Base-by-base conservation (phyloP, 2,888 invertebrate genomes). In the Phortica okadai region DNA sequence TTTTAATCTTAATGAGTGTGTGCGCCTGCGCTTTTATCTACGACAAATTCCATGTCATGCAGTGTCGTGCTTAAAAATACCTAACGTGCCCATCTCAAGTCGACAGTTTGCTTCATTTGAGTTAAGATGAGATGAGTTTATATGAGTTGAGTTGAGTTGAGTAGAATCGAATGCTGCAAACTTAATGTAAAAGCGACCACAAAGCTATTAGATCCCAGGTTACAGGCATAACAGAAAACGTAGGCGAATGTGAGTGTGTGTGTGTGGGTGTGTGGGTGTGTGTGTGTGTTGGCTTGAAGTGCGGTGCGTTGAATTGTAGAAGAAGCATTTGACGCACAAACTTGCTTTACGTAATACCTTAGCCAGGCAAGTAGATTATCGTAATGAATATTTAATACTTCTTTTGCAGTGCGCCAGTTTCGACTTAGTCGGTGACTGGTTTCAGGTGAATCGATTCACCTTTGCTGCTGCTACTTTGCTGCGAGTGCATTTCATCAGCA, bases 351-450 rank as follows among this genome's bases (percentile, higher is more conserved):
- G 14, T 44, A 67, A 67, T 67, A 44, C 41, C 42, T 67, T 67
- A 14, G 54, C 70, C 56, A 54, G 33, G 70, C 54, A 72, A 72
- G 86, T 83, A 78, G 83, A 84, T 87, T 84, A 83, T 82, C 82
- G 86, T 85, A 85, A 85, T 85, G 85, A 85, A 85, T 85, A 87
- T 85, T 87, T 85, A 85, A 85, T 85, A 84, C 79, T 82, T 25
- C 72, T 70, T 74, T 50, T 50, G 66, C 74, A 33, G 41, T 44
- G 66, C 42, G 44, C 10, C 50, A 11, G 50, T 21, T 58, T 21
- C 11, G 59, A 44, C 11, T 62, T 73, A 44, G 25, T 62, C 72
- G n/a, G 14, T 44, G 44, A 67, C n/a, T 16, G 45, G n/a, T 45
- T 44, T 54, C 54, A 54, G 54, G 33, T 33, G 33, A 33, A 33